Evolutionary conservation across 2,797 vertebrate genomes (phyloP), one percentile per base, ranked within the genome.

Genomic region (Syndactyla subalaris): DNA sequence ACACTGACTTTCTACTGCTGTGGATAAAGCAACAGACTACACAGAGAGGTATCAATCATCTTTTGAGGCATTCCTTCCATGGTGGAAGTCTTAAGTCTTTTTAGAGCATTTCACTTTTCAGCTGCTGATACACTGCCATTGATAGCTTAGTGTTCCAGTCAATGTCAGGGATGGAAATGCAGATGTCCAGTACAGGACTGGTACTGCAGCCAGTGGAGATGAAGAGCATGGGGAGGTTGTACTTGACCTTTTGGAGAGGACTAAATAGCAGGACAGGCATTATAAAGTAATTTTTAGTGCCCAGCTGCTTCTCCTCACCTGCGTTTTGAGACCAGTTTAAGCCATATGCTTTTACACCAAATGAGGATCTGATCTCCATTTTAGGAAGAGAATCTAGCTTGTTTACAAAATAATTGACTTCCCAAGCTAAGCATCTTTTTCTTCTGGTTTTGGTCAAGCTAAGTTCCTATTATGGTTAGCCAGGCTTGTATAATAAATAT

Each of bases 391-490:
- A 34, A 90, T 12, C 41, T 71, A 74, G 36, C 52, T 79, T 84
- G 63, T 89, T 94, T 93, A 79, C 6, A 45, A 92, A 93, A 87
- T 74, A 92, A 85, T 61, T 67, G 32, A 21, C 73, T 73, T 95
- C 61, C 63, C 71, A 77, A 87, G 45, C 36, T 62, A 74, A 58
- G 24, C 30, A 67, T 85, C 63, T 62, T 81, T 91, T 93, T 61
- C 66, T 88, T 90, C 93, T 2, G 17, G 68, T 74, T 95, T 94
- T 61, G 39, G 41, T 85, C 67, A 71, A 51, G 34, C n/a, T 68
- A 43, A 61, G 59, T 92, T 95, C 77, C 83, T 34, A 51, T 95
- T 94, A 92, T 88, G 93, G 88, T 96, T 87, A 95, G 74, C 58
- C 70, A 52, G 55, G 32, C 80, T 94, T 79, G 59, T 93, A 90